These are phyloP conservation scores for Phycodurus eques DNA, from an alignment of 2,113 vertebrate genomes.

Conservation along the genomic window DNA sequence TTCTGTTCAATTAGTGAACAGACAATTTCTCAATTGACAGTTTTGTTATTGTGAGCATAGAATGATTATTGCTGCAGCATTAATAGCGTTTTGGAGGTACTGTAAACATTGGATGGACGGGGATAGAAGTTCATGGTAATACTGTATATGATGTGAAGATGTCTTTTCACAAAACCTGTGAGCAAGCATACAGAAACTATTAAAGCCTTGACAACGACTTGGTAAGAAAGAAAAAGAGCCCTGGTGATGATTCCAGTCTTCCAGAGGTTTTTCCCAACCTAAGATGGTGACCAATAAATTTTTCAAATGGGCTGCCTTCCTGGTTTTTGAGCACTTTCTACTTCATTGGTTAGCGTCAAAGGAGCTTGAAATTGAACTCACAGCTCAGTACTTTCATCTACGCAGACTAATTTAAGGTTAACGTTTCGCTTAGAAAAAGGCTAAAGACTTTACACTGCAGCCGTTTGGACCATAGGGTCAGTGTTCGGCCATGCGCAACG, in stretches of 20 bases:
- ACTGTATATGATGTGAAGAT: too few relatives aligned
- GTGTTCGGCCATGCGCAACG: not conserved
- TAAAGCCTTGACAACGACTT: too few relatives aligned
- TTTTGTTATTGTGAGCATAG: too few relatives aligned
- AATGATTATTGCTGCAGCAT: too few relatives aligned
- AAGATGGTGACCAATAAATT: not conserved
- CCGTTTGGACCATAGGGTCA: not conserved
- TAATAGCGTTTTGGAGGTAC: too few relatives aligned
- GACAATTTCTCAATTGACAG: too few relatives aligned
- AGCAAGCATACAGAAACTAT: too few relatives aligned
- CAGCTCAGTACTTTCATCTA: not conserved
- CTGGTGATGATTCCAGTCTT: not conserved
- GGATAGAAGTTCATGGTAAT: too few relatives aligned
- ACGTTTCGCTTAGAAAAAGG: not conserved
- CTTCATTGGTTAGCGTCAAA: not conserved
- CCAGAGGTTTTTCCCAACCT: not conserved
- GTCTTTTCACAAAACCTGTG: too few relatives aligned
- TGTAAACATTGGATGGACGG: too few relatives aligned
- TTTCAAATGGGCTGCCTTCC: not conserved
- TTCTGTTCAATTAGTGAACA: too few relatives aligned
- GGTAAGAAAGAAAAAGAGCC: too few relatives aligned
- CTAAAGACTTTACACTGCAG: not conserved
- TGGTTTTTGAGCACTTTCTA: not conserved
- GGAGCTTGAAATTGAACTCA: conserved; percentile 8
- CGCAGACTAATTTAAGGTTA: not conserved